These are phyloP conservation scores for Ruditapes philippinarum DNA, from an alignment of 1,140 invertebrate genomes.

Conservation along the genomic window DNA sequence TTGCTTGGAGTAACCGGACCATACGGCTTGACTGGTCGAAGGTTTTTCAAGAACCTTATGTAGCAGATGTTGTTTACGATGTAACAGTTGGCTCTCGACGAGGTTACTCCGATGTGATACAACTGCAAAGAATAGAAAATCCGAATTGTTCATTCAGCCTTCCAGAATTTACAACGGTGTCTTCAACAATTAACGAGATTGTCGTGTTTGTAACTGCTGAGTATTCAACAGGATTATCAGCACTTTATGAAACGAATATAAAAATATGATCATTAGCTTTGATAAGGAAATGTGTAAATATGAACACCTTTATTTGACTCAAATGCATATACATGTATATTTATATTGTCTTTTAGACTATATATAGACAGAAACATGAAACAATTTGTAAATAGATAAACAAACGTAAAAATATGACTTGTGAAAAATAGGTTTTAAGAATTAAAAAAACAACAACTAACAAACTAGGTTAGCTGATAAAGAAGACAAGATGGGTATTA, in stretches of 20 bases:
- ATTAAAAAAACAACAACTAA: too few relatives aligned
- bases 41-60: background rate
- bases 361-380: too few relatives aligned
- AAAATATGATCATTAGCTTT: slow-evolving; percentile 20
- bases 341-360: too few relatives aligned
- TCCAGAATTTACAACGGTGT: background rate
- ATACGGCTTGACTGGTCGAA: background rate
- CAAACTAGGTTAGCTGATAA: too few relatives aligned
- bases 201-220: background rate
- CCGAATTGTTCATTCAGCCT: background rate
- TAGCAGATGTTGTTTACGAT: background rate
- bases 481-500: too few relatives aligned
- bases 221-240: background rate
- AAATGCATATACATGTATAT: too few relatives aligned
- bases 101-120: slow-evolving; percentile 20
- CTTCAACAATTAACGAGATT: background rate
- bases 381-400: too few relatives aligned
- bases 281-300: too few relatives aligned
- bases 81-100: background rate
- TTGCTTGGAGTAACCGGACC: background rate
- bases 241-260: background rate
- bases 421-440: too few relatives aligned
- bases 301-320: too few relatives aligned
- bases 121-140: background rate
- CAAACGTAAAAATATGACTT: too few relatives aligned